Base-by-base conservation (phyloP, 1,140 invertebrate genomes). In the Tetragnatha versicolor region DNA sequence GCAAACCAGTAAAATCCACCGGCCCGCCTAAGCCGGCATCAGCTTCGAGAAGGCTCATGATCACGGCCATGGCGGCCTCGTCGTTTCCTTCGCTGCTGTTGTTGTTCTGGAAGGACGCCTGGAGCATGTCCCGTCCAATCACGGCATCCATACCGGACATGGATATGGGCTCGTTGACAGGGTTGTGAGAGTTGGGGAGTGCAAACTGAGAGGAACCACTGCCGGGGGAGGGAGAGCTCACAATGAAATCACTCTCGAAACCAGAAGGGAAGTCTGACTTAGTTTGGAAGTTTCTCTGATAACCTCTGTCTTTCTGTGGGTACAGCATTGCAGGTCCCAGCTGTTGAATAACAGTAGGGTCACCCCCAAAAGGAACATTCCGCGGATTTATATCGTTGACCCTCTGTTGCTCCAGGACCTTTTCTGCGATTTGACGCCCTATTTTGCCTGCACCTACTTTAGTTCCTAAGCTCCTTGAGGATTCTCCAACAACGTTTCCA, bases 41-140 rank as follows among this genome's bases (percentile, higher is more conserved):
- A 3, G 92, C 93, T 86, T 96, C 94, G 37, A 96, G 86, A 17
- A 96, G 88, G 85, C 92, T 94, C 94, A 97, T 95, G 78, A 97
- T 94, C 33, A 96, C 93, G 6, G 94, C 93, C 93, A 96, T 95
- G 2, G 93, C 93, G 22, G 94, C 94, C 83, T 96, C 93, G 82
- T 95, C 93, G 83, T 94, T 94, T 12, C 92, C 92, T 83, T 94
- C 92, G 33, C 88, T 88, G 0, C 33, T 60, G 25, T 79, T 66
- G n/a, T 66, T 80, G n/a, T 14, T 58, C 39, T 82, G 79, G 61
- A 77, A 70, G 2, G 79, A 80, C 17, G 61, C 68, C 29, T 79
- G 77, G 10, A 81, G n/a, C 77, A 75, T 69, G 14, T 79, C 77
- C n/a, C 75, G 63, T 10, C 79, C 79, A 31, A 80, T 69, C 2